Percentiles rank a stretch among this genome's conserved stretches.
These are phyloP conservation scores for Myioborus miniatus DNA, from an alignment of 2,797 vertebrate species.

Conservation along the genomic window DNA sequence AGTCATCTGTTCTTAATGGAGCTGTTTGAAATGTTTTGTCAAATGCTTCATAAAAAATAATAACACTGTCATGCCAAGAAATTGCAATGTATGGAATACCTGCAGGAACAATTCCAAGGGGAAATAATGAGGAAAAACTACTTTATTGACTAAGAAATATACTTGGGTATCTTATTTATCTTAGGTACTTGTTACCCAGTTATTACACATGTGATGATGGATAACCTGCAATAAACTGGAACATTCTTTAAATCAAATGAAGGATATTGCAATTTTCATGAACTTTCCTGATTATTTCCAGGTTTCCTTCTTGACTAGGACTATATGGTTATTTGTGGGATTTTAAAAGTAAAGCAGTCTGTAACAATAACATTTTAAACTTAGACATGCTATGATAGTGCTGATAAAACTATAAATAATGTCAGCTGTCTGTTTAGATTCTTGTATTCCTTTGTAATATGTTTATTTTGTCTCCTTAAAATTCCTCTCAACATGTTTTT, in stretches of 20 bases:
- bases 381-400: background rate
- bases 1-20: background rate
- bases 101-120: background rate
- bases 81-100: background rate
- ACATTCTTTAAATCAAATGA: background rate
- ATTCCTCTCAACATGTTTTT: background rate
- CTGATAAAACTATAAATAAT: background rate
- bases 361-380: background rate
- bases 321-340: background rate
- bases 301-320: background rate
- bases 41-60: background rate
- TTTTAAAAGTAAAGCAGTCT: background rate
- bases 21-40: background rate
- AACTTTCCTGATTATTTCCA: background rate
- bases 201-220: background rate
- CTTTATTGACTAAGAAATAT: background rate
- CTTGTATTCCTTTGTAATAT: background rate
- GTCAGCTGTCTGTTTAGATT: background rate
- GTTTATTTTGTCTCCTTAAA: background rate
- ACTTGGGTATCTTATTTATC: background rate
- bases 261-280: background rate
- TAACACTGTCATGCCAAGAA: background rate
- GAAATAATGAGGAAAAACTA: background rate
- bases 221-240: background rate
- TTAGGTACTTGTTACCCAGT: background rate